Evolutionary conservation across 1,140 invertebrate genomes (phyloP).

Genomic region (Spodoptera litura): DNA sequence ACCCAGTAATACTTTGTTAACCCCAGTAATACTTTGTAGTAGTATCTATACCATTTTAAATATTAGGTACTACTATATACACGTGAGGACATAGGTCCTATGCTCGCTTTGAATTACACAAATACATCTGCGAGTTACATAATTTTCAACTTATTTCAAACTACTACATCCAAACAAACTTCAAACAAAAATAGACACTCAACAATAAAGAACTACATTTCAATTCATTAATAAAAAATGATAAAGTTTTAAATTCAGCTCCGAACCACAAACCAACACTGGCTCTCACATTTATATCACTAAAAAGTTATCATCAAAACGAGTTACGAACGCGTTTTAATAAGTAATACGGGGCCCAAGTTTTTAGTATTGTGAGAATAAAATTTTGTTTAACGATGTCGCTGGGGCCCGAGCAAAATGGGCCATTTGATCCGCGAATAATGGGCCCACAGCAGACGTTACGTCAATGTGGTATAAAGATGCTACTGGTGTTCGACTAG

Average conservation of each 20-base stretch:
- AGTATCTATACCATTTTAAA: too few species aligned
- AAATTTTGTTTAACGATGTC: constrained; percentile 76
- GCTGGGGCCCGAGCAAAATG: constrained; percentile 60
- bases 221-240: too few species aligned
- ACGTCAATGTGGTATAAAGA: constrained; percentile 68
- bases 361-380: constrained; percentile 72
- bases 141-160: too few species aligned
- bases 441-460: constrained; percentile 63
- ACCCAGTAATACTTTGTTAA: too few species aligned
- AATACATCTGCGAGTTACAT: too few species aligned
- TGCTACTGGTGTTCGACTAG: constrained; percentile 14
- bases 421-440: constrained; percentile 75
- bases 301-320: constrained; percentile 23
- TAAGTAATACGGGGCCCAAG: constrained; percentile 33
- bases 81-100: too few species aligned
- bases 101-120: too few species aligned
- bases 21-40: too few species aligned
- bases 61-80: too few species aligned
- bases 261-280: neutral
- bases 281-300: constrained; percentile 9
- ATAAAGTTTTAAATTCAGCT: neutral
- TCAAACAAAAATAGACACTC: too few species aligned
- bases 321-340: constrained; percentile 38
- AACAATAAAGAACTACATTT: too few species aligned
- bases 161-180: too few species aligned